Evolutionary conservation across 2,888 invertebrate genomes (phyloP), one percentile per base, ranked within the genome.

Genomic region (Helobdella robusta): DNA sequence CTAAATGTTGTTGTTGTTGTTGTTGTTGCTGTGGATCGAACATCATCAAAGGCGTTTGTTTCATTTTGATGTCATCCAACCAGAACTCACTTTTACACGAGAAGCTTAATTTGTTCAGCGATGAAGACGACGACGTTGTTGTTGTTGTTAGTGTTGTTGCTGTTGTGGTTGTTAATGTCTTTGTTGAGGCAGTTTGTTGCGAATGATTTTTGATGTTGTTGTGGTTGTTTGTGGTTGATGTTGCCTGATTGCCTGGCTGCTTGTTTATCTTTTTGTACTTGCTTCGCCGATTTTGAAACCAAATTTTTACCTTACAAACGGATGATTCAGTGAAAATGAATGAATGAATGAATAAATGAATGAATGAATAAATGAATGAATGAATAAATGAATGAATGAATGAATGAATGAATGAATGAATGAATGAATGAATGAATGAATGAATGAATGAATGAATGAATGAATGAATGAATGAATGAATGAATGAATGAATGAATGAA

Each of bases 241-340:
- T 48, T 15, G 48, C 32, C 32, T 28, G 11, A n/a, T 23, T 30
- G 34, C 62, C 62, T 4, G 62, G 62, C 46, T 62, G 62, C 18
- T 62, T 62, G 62, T 62, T 62, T 18, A 62, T 62, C 25, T 60
- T 62, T 50, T 62, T 62, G 62, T 40, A 62, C 48, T 62, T 62
- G 50, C 62, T 62, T 28, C 62, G 48, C n/a, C 62, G 44, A 34
- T 62, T 62, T 48, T 62, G 62, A 46, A 62, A 62, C 62, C 62
- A 62, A 11, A 62, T 62, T 34, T 62, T 62, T 18, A 62, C 62
- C 62, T 62, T n/a, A n/a, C 48, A 28, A 48, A 5, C 2, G n/a
- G n/a, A n/a, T n/a, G n/a, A n/a, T n/a, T n/a, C n/a, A n/a, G n/a
- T n/a, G n/a, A n/a, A n/a, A n/a, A n/a, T n/a, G n/a, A n/a, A n/a